phyloP scores from a whole-genome alignment of 2,797 vertebrate species.

The Austrolebias charrua region DNA sequence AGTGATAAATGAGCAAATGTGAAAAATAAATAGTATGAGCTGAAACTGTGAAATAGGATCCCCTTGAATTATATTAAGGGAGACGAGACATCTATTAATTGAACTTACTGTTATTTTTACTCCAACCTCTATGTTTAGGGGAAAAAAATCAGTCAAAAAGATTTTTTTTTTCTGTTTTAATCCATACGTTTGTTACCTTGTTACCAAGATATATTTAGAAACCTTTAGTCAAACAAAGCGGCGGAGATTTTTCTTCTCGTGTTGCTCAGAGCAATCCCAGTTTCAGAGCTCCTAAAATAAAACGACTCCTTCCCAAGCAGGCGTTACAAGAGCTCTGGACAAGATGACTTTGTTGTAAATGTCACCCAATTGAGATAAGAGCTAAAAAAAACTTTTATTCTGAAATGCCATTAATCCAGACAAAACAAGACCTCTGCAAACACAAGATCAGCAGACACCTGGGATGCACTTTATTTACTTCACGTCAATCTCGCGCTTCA shows the following conservation, averaged over 20 bases:
- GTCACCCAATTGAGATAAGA: conserved; percentile 28
- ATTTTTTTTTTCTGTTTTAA: too few relatives aligned
- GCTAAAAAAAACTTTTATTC: conserved; percentile 24
- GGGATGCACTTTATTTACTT: conserved; percentile 50
- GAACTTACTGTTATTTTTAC: too few relatives aligned
- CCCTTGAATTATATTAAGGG: too few relatives aligned
- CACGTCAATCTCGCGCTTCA: conserved; percentile 35
- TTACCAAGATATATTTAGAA: background rate
- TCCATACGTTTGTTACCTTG: background rate
- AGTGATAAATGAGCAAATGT: too few relatives aligned
- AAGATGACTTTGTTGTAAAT: conserved; percentile 32
- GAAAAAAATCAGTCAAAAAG: too few relatives aligned
- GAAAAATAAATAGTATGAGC: too few relatives aligned
- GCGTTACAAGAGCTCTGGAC: conserved; percentile 15
- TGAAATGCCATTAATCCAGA: conserved; percentile 18
- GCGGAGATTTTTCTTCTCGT: background rate
- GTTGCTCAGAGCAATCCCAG: background rate
- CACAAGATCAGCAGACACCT: conserved; percentile 29
- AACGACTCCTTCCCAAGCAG: conserved; percentile 16
- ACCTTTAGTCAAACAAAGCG: background rate
- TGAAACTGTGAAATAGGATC: too few relatives aligned
- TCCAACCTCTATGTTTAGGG: too few relatives aligned
- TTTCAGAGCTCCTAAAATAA: conserved; percentile 34
- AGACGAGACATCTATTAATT: too few relatives aligned
- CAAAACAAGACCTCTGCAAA: conserved; percentile 21